Conservation (phyloP, 2,797 vertebrate genomes). For the Carcharodon carcharias region DNA sequence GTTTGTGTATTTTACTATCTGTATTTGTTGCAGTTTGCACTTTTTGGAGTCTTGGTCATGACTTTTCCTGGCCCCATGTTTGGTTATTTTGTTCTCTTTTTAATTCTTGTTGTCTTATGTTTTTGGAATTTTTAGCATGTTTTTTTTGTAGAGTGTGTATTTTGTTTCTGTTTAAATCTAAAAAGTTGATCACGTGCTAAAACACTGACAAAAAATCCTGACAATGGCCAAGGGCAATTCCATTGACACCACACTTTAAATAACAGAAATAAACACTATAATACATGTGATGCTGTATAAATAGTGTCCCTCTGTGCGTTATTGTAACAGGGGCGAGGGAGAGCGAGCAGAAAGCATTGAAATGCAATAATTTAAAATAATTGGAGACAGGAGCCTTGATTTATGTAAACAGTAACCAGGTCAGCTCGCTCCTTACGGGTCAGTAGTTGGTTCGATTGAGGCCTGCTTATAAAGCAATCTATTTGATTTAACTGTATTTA, state of each 20-base stretch:
- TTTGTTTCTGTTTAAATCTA: not conserved
- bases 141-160: not conserved
- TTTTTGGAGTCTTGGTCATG: too few relatives aligned
- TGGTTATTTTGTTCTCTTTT: too few relatives aligned
- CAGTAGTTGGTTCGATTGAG: conserved; percentile 8
- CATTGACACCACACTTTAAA: not conserved
- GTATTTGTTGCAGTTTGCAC: too few relatives aligned
- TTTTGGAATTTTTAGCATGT: not conserved
- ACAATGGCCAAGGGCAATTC: not conserved
- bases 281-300: not conserved
- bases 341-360: not conserved
- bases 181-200: too few relatives aligned
- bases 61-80: too few relatives aligned
- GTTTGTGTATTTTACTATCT: too few relatives aligned
- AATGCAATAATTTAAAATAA: conserved; percentile 14
- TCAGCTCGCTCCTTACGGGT: conserved; percentile 1
- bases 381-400: not conserved
- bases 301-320: not conserved
- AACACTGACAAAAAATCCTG: not conserved
- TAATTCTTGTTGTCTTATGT: not conserved
- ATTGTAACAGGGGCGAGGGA: too few relatives aligned
- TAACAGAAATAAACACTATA: not conserved
- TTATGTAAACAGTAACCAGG: conserved; percentile 19
- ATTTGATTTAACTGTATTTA: conserved; percentile 31
- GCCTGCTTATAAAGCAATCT: conserved; percentile 8